A percentile compares a stretch with the other conserved stretches of the same genome.
Conservation (phyloP, 2,113 vertebrate species). For the Megaleporinus macrocephalus region DNA sequence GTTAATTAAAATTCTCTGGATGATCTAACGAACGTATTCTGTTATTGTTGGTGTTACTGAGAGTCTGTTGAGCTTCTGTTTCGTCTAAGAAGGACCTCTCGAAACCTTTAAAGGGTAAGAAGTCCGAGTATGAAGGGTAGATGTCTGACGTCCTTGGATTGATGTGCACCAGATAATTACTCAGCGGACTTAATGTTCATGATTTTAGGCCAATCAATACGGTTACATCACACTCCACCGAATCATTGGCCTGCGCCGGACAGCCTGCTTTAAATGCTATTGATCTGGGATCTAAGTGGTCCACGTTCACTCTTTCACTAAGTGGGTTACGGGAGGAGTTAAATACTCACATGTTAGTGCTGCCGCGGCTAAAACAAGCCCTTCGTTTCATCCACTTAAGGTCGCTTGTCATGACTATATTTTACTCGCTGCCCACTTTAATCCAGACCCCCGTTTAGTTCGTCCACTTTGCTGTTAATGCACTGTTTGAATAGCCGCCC, state of each 20-base stretch:
- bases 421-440: too few relatives aligned
- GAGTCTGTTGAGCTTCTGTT: too few relatives aligned
- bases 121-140: background rate
- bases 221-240: conserved; percentile 1
- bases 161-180: background rate
- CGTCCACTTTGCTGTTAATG: too few relatives aligned
- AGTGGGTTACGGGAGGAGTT: background rate
- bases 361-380: background rate
- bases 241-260: background rate
- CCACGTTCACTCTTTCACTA: background rate
- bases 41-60: too few relatives aligned
- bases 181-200: background rate
- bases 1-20: too few relatives aligned
- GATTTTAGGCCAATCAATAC: background rate
- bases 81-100: too few relatives aligned
- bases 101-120: background rate
- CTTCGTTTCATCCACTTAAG: background rate
- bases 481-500: too few relatives aligned
- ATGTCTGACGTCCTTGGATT: background rate
- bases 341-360: background rate
- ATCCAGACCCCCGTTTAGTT: too few relatives aligned
- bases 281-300: background rate
- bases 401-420: too few relatives aligned
- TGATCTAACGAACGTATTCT: too few relatives aligned
- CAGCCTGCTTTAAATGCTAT: background rate